Percentiles rank a stretch among this genome's conserved stretches.
Conservation (phyloP, 2,797 vertebrate species). For the Pangasius sanitwongsei region DNA sequence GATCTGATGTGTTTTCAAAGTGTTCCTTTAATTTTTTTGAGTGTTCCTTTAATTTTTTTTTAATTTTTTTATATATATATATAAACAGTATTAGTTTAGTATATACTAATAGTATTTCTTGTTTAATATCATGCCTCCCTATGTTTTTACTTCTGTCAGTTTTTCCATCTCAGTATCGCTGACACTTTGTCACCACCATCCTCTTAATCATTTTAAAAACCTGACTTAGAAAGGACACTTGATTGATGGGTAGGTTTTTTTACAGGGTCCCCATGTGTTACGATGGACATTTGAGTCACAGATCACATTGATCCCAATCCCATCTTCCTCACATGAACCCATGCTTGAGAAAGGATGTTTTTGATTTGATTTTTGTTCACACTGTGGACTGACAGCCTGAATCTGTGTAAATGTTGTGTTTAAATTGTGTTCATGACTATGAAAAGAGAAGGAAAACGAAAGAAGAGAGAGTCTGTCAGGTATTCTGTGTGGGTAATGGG, state of each 20-base stretch:
- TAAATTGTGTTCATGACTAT: conserved; percentile 21
- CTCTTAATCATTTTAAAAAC: not conserved
- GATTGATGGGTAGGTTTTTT: not conserved
- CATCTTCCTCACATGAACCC: not conserved
- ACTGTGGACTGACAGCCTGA: conserved; percentile 37
- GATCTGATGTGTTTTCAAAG: too few species aligned
- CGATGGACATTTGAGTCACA: conserved; percentile 12
- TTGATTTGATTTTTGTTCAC: conserved; percentile 37
- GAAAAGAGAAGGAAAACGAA: conserved; percentile 4
- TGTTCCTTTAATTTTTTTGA: too few species aligned
- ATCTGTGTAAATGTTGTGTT: conserved; percentile 23
- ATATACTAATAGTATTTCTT: not conserved
- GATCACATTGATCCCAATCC: conserved; percentile 3
- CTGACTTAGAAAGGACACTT: conserved; percentile 22
- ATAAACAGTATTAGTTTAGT: not conserved
- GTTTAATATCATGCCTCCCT: not conserved
- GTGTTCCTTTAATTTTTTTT: too few species aligned
- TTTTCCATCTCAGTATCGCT: not conserved
- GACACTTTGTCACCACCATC: not conserved
- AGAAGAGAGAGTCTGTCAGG: conserved; percentile 30
- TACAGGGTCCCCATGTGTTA: not conserved
- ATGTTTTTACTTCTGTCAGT: not conserved
- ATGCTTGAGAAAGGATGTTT: not conserved
- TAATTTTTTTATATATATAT: too few species aligned
- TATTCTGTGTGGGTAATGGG: conserved; percentile 36